Evolutionary conservation across 2,113 vertebrate genomes (phyloP), one percentile per base, ranked within the genome.

Genomic region (Sinocyclocheilus grahami): DNA sequence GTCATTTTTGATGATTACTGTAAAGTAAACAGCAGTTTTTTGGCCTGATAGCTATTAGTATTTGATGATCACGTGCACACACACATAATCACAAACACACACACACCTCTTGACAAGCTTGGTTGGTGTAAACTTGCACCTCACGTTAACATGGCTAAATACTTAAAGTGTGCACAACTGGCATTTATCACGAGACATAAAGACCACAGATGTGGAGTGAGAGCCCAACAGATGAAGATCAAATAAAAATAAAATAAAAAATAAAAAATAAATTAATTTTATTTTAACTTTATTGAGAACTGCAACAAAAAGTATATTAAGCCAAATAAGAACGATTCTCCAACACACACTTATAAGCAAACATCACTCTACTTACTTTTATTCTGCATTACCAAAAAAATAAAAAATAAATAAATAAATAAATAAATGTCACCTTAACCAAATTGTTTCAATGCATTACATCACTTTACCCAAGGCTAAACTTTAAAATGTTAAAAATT

Each of bases 1-100:
- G 30, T 62, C 3, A 81, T 65, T 65, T n/a, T 10, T 72, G 81
- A 71, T 53, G 20, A 53, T 71, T 71, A 83, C 65, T 51, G 62
- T 82, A 82, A 48, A 67, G 42, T 13, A 75, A 55, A 78, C 48
- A 39, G 72, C 22, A 12, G 30, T 51, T 11, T 37, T 58, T 67
- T 82, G 6, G n/a, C 37, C 60, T 48, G 60, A 7, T 60, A 60
- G 33, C 55, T 62, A n/a, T n/a, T 79, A 39, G 55, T 60, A 39
- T 33, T 60, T 37, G 27, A 58, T 46, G 58, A 62, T 11, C 55
- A 80, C 20, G 5, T 12, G 0, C 5, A 6, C 53, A 14, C 53
- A 14, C 16, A 12, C 16, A 58, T 1, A 18, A 2, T 27, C 20
- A 9, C n/a, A 30, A 2, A 46, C 20, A 9, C n/a, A 30, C 20